A percentile compares a stretch with the other conserved stretches of the same genome.
Conservation (phyloP, 2,113 vertebrate genomes). For the Aspiorhynchus laticeps region DNA sequence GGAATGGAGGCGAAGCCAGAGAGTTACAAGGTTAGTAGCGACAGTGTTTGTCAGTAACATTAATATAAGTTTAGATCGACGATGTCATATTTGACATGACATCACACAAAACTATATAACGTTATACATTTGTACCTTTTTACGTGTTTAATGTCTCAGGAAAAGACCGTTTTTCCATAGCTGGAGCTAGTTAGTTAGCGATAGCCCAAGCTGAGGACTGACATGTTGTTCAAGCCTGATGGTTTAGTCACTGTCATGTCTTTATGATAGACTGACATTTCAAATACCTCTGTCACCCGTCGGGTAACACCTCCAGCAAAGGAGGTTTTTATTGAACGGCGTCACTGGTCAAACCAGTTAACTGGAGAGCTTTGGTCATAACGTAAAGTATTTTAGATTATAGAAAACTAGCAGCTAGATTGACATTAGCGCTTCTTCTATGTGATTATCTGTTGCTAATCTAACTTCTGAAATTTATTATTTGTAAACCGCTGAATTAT, state of each 20-base stretch:
- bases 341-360: constrained; percentile 1
- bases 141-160: background rate
- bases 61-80: background rate
- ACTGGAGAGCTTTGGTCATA: background rate
- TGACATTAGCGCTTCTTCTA: background rate
- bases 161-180: background rate
- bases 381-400: background rate
- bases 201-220: background rate
- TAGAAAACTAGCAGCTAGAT: background rate
- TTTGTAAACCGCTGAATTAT: background rate
- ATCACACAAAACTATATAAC: background rate
- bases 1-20: constrained; percentile 69
- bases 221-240: background rate
- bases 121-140: background rate
- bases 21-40: constrained; percentile 68
- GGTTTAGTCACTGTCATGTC: constrained; percentile 9
- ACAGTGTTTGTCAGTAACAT: background rate
- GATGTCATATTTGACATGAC: background rate
- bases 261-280: background rate
- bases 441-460: background rate
- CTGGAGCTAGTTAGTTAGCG: constrained; percentile 37
- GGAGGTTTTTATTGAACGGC: background rate
- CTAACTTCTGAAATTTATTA: background rate
- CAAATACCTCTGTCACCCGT: background rate
- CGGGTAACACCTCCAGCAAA: background rate